Conservation (phyloP, 2,797 vertebrate species). For the Pelobates cultripes region DNA sequence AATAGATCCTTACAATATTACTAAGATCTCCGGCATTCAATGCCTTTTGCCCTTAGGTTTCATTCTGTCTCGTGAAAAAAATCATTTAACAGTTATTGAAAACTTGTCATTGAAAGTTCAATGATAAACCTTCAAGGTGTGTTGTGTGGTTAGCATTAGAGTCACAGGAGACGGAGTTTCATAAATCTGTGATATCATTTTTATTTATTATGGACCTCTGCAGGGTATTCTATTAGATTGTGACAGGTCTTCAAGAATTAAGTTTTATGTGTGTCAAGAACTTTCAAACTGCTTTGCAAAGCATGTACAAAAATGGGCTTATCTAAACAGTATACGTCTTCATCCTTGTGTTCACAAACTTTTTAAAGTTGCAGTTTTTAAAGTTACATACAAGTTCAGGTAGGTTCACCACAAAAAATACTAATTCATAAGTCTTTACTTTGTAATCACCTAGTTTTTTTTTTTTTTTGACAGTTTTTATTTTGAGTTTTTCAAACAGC, state of each 20-base stretch:
- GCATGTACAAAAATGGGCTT: too few relatives aligned
- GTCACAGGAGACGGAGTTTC: background rate
- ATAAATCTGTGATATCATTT: background rate
- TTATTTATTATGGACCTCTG: background rate
- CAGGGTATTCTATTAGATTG: background rate
- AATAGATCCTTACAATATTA: background rate
- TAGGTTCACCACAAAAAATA: too few relatives aligned
- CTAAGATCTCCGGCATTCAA: background rate
- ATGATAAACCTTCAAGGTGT: background rate
- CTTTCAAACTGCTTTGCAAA: background rate
- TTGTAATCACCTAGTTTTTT: too few relatives aligned
- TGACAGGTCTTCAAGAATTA: background rate
- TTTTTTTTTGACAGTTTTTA: too few relatives aligned
- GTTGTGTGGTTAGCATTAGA: background rate
- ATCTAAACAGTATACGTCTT: too few relatives aligned
- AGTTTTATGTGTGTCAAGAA: background rate
- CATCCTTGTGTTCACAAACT: too few relatives aligned
- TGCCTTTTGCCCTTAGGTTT: background rate
- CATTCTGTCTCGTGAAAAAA: background rate
- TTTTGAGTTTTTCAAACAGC: too few relatives aligned
- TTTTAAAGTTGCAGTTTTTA: too few relatives aligned
- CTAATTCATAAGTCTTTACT: too few relatives aligned
- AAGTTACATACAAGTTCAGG: too few relatives aligned
- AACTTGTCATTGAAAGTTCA: constrained; percentile 5
- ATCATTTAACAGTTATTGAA: constrained; percentile 3